Percentiles rank a stretch among this genome's conserved stretches.
These are phyloP conservation scores for Carpatolechia fugitivella DNA, from an alignment of 2,888 invertebrate genomes.

Conservation along the genomic window DNA sequence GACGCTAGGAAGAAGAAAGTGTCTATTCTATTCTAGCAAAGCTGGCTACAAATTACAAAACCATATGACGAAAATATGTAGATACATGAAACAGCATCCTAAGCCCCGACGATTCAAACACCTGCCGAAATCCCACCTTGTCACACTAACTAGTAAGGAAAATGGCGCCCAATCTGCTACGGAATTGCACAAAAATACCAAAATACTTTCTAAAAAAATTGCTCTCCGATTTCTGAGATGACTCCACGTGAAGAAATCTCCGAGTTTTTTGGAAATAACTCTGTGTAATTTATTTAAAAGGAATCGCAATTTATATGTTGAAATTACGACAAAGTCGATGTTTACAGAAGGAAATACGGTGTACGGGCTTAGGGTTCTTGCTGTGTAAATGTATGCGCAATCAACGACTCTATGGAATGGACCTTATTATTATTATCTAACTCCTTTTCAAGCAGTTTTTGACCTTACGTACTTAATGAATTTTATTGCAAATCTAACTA, in stretches of 20 bases:
- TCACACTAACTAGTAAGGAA: background rate
- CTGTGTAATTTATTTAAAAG: background rate
- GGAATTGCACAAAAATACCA: background rate
- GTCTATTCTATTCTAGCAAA: no score
- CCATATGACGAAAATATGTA: no score
- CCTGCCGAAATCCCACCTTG: background rate
- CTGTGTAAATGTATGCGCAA: background rate
- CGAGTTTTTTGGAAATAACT: background rate
- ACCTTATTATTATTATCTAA: background rate
- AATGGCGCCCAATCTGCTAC: background rate
- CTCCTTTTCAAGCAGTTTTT: background rate
- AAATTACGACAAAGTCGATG: background rate
- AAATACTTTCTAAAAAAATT: background rate
- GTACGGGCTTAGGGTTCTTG: background rate
- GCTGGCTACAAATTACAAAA: no score
- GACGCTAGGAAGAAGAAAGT: no score
- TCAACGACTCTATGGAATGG: background rate
- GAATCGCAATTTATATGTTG: background rate
- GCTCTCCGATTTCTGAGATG: background rate
- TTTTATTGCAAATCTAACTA: no score
- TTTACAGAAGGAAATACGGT: background rate
- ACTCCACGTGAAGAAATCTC: background rate
- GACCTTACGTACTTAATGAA: background rate
- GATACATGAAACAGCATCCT: no score
- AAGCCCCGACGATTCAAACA: no score